A percentile compares a stretch with the other conserved stretches of the same genome.
Evolutionary conservation across 1,140 invertebrate species (phyloP).

Genomic region (Bicyclus anynana): DNA sequence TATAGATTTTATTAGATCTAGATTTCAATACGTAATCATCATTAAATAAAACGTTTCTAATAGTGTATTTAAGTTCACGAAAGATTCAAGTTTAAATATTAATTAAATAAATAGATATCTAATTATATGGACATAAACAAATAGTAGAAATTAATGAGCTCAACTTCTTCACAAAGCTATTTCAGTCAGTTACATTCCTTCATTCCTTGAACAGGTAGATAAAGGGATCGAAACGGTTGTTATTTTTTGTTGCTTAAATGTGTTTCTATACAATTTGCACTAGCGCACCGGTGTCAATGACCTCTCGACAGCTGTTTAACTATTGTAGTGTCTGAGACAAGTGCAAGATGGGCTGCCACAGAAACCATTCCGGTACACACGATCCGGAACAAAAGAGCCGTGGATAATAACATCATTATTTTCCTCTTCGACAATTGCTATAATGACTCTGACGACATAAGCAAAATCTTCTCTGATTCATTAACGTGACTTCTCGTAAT

Average conservation of each 20-base stretch:
- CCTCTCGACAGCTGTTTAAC: conserved; percentile 69
- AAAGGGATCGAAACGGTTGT: conserved; percentile 44
- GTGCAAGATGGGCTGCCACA: conserved; percentile 57
- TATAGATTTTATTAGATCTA: too few relatives aligned
- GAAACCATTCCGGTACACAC: conserved; percentile 59
- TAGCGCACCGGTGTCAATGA: conserved; percentile 54
- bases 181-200: neutral
- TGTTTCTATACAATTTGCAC: conserved; percentile 72
- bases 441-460: conserved; percentile 38
- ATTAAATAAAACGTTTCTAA: too few relatives aligned
- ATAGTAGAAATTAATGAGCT: too few relatives aligned
- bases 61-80: too few relatives aligned
- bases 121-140: too few relatives aligned
- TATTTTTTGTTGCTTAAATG: conserved; percentile 59
- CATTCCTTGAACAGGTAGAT: neutral
- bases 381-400: conserved; percentile 67
- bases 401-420: conserved; percentile 70
- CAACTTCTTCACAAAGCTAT: neutral
- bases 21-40: too few relatives aligned
- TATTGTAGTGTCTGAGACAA: conserved; percentile 52
- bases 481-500: neutral
- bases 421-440: conserved; percentile 48
- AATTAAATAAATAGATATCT: too few relatives aligned
- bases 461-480: conserved; percentile 15
- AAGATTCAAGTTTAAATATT: too few relatives aligned